phyloP scores from a whole-genome alignment of 2,797 vertebrate species.

The Todus mexicanus region DNA sequence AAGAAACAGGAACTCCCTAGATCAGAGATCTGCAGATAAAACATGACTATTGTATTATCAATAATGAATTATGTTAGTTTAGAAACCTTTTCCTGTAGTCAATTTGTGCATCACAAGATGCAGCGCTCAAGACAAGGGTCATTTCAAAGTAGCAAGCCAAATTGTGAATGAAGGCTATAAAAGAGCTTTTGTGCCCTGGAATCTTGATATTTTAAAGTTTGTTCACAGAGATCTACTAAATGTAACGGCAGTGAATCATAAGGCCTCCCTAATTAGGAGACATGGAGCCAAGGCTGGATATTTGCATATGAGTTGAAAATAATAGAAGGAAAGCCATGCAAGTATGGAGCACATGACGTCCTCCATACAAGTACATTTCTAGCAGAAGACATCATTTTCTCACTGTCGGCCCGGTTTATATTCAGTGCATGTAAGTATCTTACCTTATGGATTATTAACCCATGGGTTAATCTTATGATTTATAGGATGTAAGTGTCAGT shows the following conservation, averaged over 20 bases:
- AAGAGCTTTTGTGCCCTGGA: slow-evolving; percentile 27
- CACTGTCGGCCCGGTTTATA: background rate
- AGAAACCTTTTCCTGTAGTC: background rate
- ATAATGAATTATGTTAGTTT: background rate
- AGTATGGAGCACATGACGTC: background rate
- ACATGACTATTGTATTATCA: background rate
- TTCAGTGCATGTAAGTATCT: background rate
- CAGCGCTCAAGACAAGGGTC: background rate
- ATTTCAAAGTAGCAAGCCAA: slow-evolving; percentile 22
- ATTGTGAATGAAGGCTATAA: background rate
- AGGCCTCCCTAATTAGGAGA: background rate
- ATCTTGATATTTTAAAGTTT: slow-evolving; percentile 7
- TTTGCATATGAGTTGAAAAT: background rate
- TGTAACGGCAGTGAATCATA: background rate
- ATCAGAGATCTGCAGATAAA: background rate
- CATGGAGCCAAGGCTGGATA: background rate
- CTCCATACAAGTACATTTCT: background rate
- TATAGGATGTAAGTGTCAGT: background rate
- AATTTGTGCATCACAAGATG: slow-evolving; percentile 11
- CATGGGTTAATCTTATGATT: background rate
- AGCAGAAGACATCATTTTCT: background rate
- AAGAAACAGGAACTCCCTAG: background rate
- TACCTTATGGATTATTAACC: background rate
- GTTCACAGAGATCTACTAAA: background rate
- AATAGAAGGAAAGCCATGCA: background rate